Evolutionary conservation across 2,113 vertebrate genomes (phyloP).

Genomic region (Galemys pyrenaicus): DNA sequence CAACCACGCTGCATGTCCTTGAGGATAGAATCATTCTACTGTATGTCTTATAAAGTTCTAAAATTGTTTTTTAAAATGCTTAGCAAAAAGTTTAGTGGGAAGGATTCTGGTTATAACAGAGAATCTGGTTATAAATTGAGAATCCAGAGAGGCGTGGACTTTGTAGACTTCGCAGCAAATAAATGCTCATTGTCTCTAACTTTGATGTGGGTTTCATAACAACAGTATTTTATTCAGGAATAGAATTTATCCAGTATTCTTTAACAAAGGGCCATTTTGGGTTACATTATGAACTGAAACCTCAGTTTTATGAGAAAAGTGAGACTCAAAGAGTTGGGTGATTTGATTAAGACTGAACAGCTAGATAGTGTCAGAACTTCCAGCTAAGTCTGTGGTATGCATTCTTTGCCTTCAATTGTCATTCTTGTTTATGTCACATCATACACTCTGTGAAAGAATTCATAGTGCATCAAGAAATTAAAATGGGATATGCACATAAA

Average conservation of each 20-base stretch:
- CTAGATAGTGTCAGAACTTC: not conserved
- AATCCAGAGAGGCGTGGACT: not conserved
- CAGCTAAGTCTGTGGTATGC: not conserved
- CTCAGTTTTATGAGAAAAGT: not conserved
- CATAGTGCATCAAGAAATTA: not conserved
- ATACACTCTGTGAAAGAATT: not conserved
- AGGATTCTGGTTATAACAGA: not conserved
- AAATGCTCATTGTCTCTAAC: not conserved
- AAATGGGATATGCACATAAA: not conserved
- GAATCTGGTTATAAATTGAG: not conserved
- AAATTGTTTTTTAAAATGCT: not conserved
- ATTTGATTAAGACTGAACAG: not conserved
- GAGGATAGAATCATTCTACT: not conserved
- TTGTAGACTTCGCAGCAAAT: not conserved
- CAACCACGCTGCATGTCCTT: not conserved
- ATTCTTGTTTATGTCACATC: not conserved
- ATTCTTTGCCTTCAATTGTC: not conserved
- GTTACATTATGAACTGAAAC: not conserved
- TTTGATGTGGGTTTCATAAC: not conserved
- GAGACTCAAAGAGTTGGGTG: not conserved
- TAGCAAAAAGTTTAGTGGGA: not conserved
- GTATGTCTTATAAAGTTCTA: not conserved
- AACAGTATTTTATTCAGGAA: constrained; percentile 30
- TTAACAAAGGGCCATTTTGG: not conserved
- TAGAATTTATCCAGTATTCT: not conserved